These are phyloP conservation scores for Polydrusus tereticollis DNA, from an alignment of 2,888 invertebrate genomes.

Conservation along the genomic window DNA sequence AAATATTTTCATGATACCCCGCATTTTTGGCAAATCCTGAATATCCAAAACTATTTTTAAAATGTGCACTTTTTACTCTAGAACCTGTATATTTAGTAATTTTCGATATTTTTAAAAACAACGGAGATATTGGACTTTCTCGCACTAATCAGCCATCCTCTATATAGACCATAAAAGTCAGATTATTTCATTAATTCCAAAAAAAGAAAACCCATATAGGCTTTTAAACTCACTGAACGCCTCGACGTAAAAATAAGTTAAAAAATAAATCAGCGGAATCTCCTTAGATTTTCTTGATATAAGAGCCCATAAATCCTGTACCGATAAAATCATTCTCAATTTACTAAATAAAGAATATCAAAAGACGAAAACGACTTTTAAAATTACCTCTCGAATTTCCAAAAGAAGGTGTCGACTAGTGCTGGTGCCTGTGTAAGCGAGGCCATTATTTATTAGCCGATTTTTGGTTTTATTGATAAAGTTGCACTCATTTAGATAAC, in stretches of 20 bases:
- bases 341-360: conserved; percentile 44
- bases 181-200: too few relatives aligned
- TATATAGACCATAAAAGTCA: too few relatives aligned
- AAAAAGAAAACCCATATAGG: too few relatives aligned
- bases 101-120: too few relatives aligned
- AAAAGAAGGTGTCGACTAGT: conserved; percentile 34
- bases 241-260: conserved; percentile 3
- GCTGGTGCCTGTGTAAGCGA: conserved; percentile 23
- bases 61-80: too few relatives aligned
- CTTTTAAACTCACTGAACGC: too few relatives aligned
- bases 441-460: conserved; percentile 39
- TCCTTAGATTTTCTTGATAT: conserved; percentile 30
- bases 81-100: too few relatives aligned
- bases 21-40: too few relatives aligned
- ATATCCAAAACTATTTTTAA: too few relatives aligned
- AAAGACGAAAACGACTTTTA: conserved; percentile 33
- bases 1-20: too few relatives aligned
- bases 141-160: too few relatives aligned
- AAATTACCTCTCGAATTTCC: conserved; percentile 41
- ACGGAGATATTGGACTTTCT: too few relatives aligned
- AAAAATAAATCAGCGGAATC: conserved; percentile 21
- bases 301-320: conserved; percentile 34
- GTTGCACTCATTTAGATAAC: conserved; percentile 40
- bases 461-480: conserved; percentile 39
- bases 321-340: conserved; percentile 44